Evolutionary conservation across 2,888 invertebrate species (phyloP), one percentile per base, ranked within the genome.

Genomic region (Oligia strigilis): DNA sequence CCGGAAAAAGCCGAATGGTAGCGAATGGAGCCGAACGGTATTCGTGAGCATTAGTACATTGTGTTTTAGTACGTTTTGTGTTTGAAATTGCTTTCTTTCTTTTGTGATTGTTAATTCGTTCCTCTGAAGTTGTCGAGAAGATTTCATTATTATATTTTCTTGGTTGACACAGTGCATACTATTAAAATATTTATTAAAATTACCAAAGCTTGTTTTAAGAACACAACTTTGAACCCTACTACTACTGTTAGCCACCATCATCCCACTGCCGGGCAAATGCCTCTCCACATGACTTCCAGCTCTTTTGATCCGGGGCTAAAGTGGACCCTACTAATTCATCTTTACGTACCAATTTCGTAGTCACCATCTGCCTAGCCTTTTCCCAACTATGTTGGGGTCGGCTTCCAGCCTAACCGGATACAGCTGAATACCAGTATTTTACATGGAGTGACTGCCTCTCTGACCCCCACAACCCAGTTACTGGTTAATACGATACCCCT

Each of bases 1-100:
- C n/a, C 78, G 77, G 52, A 77, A 84, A 86, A 66, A 13, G 55
- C 64, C 75, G 71, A 82, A 77, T 75, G 29, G 4, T 49, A 13
- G 8, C 72, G 77, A 74, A 77, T 70, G 66, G 14, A 23, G 60
- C 43, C 70, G 77, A 73, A 75, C 72, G 58, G 62, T 82, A 43
- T 49, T 69, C 9, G 14, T 36, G 40, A 40, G 17, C 36, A 49
- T 72, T 73, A 13, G 49, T 17, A 19, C 40, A n/a, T 60, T 60
- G 23, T 74, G 23, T 70, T 40, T 49, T 23, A 13, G 36, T 58
- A 40, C 0, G 3, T 66, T 40, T 66, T 74, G 52, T 49, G 6
- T 19, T 43, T 36, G 8, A 55, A 49, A 62, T 19, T 23, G 29
- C 6, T 66, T 52, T 60, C 6, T 52, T 17, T 23, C 0, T 46